Evolutionary conservation across 23 tunicate genomes (phyloP), one percentile per base, ranked within the genome.

Genomic region (Ciona savignyi): DNA sequence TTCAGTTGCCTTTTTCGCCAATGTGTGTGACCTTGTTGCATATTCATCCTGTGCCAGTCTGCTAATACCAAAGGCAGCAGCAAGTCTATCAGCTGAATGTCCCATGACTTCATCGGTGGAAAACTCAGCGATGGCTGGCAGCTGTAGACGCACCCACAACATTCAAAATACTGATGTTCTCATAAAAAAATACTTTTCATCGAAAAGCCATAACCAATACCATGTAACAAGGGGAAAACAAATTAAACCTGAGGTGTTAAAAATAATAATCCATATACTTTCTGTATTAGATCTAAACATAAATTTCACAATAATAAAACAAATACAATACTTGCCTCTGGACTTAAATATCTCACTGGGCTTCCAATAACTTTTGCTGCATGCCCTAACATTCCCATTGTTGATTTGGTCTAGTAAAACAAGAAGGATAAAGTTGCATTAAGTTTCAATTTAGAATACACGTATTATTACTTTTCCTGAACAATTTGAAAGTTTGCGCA

Each of bases 51-150:
- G 99, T 27, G 93, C 99, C 35, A 79, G 83, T 29, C 99, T 68
- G 2, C 80, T 33, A 24, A 94, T 75, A 23, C 86, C 86, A 34
- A 87, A 94, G n/a, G 99, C 99, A 21, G 99, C 95, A 24, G 95
- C 95, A 11, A 94, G 80, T 49, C 99, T 66, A 49, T 94, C 99
- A 23, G 99, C 99, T 27, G 95, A 87, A 68, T 94, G 99, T 0
- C 99, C 99, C 99, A 94, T 94, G 3, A 94, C 89, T 61, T 94
- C 99, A 56, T 87, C 77, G 3, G 96, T 87, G 32, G 99, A 94
- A 74, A 94, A 94, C 66, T 94, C 99, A 64, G 99, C 95, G 65
- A 94, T 94, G 51, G 95, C 99, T 0, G 99, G 99, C 28, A 87
- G 90, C 95, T 94, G 35, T 3, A n/a, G n/a, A n/a, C n/a, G n/a